Percentiles rank a stretch among this genome's conserved stretches.
Conservation (phyloP, 2,888 invertebrate genomes). For the Campoplex nolae region DNA sequence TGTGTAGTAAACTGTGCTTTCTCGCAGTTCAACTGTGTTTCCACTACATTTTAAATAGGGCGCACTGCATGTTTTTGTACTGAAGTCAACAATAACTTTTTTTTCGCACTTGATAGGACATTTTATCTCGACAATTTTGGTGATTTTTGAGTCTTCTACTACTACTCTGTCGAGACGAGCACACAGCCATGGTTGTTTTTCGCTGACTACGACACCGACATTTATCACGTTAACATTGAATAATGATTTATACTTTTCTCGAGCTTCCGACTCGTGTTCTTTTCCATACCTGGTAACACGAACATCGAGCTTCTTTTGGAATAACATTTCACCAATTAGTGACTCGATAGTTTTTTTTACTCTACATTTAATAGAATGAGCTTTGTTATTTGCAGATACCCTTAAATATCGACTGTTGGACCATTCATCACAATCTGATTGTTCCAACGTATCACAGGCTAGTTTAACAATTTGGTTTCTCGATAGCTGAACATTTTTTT, state of each 20-base stretch:
- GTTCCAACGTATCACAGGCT: slow-evolving; percentile 29
- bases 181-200: slow-evolving; percentile 67
- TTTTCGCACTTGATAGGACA: slow-evolving; percentile 57
- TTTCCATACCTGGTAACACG: slow-evolving; percentile 41
- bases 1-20: slow-evolving; percentile 57
- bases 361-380: slow-evolving; percentile 29
- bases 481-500: slow-evolving; percentile 14
- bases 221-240: slow-evolving; percentile 45
- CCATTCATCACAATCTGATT: slow-evolving; percentile 37
- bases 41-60: slow-evolving; percentile 40
- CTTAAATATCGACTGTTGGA: slow-evolving; percentile 32
- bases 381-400: slow-evolving; percentile 28
- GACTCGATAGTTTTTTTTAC: slow-evolving; percentile 24
- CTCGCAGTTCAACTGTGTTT: slow-evolving; percentile 36
- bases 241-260: slow-evolving; percentile 23
- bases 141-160: slow-evolving; percentile 48
- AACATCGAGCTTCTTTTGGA: slow-evolving; percentile 44
- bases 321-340: slow-evolving; percentile 39
- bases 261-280: slow-evolving; percentile 42
- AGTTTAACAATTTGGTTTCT: slow-evolving; percentile 31
- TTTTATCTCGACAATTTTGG: slow-evolving; percentile 62
- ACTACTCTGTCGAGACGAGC: slow-evolving; percentile 66
- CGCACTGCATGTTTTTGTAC: slow-evolving; percentile 49
- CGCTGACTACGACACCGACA: slow-evolving; percentile 58
- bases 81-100: slow-evolving; percentile 50